These are phyloP conservation scores for Sebastes melanostomus DNA, from an alignment of 2,797 vertebrate genomes.

Conservation along the genomic window DNA sequence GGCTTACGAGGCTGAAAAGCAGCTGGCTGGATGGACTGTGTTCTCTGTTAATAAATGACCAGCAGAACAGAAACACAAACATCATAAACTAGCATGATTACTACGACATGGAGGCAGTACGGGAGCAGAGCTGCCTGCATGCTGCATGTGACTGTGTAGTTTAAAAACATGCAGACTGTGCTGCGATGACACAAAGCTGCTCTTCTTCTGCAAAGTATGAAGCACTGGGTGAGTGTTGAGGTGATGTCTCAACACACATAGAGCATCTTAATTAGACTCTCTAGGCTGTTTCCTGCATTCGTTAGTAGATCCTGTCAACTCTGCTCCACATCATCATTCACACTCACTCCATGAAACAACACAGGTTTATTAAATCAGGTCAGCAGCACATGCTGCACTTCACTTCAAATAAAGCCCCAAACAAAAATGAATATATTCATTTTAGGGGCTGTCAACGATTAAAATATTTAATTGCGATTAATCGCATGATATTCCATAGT, in stretches of 20 bases:
- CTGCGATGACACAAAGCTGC: neutral
- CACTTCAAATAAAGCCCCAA: no score
- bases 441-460: no score
- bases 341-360: no score
- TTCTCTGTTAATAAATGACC: slow-evolving; percentile 77
- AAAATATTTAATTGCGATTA: no score
- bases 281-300: no score
- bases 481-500: no score
- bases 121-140: neutral
- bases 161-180: neutral
- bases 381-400: neutral
- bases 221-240: neutral
- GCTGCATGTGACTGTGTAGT: neutral
- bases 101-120: neutral
- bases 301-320: no score
- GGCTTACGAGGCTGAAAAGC: neutral
- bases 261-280: no score
- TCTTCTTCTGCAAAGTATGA: neutral
- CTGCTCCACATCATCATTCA: no score
- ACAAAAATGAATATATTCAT: no score
- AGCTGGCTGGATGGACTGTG: slow-evolving; percentile 57
- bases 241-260: neutral
- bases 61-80: slow-evolving; percentile 70
- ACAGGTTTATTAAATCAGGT: neutral
- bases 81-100: slow-evolving; percentile 61